These are phyloP conservation scores for Eupithecia vulgata DNA, from an alignment of 2,888 invertebrate genomes.

Conservation along the genomic window DNA sequence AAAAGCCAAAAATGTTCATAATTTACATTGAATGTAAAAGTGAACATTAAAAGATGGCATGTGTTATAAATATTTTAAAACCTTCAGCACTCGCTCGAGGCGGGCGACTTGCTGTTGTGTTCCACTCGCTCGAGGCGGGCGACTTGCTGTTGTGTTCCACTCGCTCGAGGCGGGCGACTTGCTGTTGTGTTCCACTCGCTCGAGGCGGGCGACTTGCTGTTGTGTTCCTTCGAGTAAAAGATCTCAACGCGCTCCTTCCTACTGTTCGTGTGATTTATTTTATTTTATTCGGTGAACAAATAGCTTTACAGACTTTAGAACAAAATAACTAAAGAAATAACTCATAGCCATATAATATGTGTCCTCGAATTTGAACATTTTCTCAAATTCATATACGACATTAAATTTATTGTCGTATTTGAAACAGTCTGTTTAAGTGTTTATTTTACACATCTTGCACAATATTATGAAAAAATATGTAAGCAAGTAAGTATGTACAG, in stretches of 20 bases:
- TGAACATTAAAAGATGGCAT: conserved; percentile 11
- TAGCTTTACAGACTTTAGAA: too few relatives aligned
- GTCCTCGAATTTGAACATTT: too few relatives aligned
- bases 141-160: background rate
- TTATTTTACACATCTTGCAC: background rate
- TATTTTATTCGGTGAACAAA: too few relatives aligned
- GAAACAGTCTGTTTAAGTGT: background rate
- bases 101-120: background rate
- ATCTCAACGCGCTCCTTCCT: conserved; percentile 36
- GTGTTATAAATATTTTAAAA: conserved; percentile 11
- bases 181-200: background rate
- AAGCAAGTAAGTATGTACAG: background rate
- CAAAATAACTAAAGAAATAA: too few relatives aligned
- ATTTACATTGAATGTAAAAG: conserved; percentile 28
- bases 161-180: background rate
- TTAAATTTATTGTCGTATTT: background rate
- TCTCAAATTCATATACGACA: background rate
- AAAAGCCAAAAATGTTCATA: conserved; percentile 49
- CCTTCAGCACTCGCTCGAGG: background rate
- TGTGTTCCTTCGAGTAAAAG: conserved; percentile 24
- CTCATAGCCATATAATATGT: too few relatives aligned
- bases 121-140: background rate
- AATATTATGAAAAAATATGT: conserved; percentile 4
- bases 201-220: background rate
- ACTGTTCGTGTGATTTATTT: background rate